Conservation (phyloP, 2,113 vertebrate species). For the Ginglymostoma cirratum region DNA sequence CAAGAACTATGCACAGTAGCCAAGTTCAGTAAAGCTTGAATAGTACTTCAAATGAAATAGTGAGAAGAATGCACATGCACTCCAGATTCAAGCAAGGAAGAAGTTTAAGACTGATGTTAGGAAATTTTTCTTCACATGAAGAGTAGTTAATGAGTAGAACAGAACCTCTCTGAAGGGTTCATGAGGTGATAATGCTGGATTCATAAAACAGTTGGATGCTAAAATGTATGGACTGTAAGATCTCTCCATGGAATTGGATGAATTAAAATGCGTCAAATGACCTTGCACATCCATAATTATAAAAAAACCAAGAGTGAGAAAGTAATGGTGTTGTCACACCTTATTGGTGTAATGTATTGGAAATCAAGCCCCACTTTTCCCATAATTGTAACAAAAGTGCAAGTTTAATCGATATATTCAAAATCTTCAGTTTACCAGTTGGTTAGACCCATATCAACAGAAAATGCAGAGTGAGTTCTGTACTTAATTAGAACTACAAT, state of each 20-base stretch:
- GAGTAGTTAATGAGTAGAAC: neutral
- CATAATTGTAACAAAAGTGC: too few species aligned
- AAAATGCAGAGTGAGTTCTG: too few species aligned
- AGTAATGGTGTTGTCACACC: too few species aligned
- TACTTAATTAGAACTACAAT: too few species aligned
- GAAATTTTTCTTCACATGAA: neutral
- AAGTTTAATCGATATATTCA: too few species aligned
- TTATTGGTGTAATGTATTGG: too few species aligned
- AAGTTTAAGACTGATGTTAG: neutral
- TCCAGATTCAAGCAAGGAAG: neutral
- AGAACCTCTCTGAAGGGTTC: neutral
- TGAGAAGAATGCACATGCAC: neutral
- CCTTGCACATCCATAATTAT: neutral
- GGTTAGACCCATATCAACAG: too few species aligned
- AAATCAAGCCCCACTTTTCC: too few species aligned
- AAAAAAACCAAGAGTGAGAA: neutral
- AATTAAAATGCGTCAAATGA: neutral
- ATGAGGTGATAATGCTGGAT: neutral
- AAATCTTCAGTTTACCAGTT: too few species aligned
- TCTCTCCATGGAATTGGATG: neutral
- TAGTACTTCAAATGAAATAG: neutral
- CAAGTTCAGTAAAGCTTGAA: neutral
- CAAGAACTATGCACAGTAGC: neutral
- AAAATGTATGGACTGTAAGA: neutral
- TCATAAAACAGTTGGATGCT: neutral